Evolutionary conservation across 2,888 invertebrate species (phyloP).

Genomic region (Leptinotarsa rubiginosa): DNA sequence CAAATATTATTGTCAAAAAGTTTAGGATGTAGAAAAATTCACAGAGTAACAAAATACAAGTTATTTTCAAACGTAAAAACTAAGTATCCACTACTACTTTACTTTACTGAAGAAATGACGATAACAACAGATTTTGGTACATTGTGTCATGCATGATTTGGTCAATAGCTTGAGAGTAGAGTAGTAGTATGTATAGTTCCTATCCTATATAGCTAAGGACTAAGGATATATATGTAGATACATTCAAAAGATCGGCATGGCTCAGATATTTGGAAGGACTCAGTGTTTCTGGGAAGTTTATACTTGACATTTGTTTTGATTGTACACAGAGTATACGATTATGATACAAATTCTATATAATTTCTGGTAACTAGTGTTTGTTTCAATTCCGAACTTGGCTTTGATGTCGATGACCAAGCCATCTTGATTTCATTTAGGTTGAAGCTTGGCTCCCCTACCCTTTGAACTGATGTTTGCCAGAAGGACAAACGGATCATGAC

Average conservation of each 20-base stretch:
- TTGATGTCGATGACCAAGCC: no score
- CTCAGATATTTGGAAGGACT: conserved; percentile 31
- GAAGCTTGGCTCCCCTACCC: no score
- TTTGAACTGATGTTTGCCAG: no score
- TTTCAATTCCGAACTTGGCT: no score
- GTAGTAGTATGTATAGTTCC: conserved; percentile 15
- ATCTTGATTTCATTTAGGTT: no score
- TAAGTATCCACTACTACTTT: conserved; percentile 24
- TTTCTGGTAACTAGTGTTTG: background rate
- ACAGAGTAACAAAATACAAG: conserved; percentile 38
- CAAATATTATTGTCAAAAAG: conserved; percentile 62
- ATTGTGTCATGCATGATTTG: conserved; percentile 19
- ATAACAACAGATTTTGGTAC: conserved; percentile 10
- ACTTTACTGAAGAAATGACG: conserved; percentile 19
- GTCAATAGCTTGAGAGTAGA: conserved; percentile 16
- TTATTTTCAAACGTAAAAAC: conserved; percentile 26
- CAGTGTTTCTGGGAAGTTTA: conserved; percentile 23
- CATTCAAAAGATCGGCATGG: conserved; percentile 11
- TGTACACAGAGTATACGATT: no score
- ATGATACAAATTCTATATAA: background rate
- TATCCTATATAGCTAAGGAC: background rate
- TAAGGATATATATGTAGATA: background rate
- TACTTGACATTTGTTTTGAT: background rate
- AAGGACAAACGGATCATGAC: no score
- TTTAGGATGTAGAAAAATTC: conserved; percentile 58